These are phyloP conservation scores for Callaeas wilsoni DNA, from an alignment of 2,113 vertebrate species.

Conservation along the genomic window DNA sequence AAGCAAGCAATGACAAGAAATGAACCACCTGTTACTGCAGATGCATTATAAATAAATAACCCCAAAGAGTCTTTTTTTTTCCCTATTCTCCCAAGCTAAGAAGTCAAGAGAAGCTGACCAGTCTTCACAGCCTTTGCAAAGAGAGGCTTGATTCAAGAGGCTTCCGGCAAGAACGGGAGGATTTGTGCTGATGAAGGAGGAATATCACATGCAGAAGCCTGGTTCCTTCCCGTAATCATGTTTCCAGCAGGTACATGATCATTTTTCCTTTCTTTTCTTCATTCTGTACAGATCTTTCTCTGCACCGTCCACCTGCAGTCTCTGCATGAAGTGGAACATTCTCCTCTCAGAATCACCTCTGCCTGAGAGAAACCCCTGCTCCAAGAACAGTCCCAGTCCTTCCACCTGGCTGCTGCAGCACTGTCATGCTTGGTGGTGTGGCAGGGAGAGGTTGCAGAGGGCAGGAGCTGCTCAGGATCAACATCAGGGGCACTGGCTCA, in stretches of 20 bases:
- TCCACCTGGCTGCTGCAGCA: background rate
- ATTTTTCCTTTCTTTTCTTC: background rate
- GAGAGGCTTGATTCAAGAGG: background rate
- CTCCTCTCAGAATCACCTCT: background rate
- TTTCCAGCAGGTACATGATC: background rate
- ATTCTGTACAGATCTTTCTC: background rate
- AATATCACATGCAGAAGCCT: background rate
- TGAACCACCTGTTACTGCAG: background rate
- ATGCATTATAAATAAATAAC: background rate
- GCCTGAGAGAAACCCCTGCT: background rate
- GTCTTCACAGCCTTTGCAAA: background rate
- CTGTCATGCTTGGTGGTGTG: background rate
- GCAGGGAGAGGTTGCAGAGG: background rate
- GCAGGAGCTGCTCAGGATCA: background rate
- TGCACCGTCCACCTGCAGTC: background rate
- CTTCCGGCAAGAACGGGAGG: background rate
- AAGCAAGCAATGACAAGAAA: background rate
- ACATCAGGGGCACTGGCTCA: background rate
- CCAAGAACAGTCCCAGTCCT: background rate
- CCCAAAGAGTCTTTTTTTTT: background rate
- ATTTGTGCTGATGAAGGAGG: background rate
- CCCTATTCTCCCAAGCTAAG: background rate
- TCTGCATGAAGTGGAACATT: background rate
- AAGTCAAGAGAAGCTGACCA: background rate
- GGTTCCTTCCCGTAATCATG: background rate